These are phyloP conservation scores for Merops nubicus DNA, from an alignment of 2,113 vertebrate species.

Conservation along the genomic window DNA sequence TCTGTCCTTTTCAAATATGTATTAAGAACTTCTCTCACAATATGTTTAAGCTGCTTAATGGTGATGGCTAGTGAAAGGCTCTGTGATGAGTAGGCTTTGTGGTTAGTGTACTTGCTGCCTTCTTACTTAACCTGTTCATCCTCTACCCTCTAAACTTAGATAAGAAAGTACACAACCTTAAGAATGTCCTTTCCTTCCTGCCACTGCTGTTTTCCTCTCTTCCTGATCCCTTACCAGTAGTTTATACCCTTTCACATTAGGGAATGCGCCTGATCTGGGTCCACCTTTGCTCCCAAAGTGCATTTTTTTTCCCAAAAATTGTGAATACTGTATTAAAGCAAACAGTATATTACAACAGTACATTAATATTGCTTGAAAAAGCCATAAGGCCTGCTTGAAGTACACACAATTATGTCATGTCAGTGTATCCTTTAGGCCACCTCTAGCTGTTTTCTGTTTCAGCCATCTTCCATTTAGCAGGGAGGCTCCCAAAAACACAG, in stretches of 20 bases:
- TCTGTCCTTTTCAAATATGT: neutral
- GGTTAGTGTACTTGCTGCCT: neutral
- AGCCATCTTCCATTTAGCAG: neutral
- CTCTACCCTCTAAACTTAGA: neutral
- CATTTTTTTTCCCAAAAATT: neutral
- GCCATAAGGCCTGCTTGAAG: neutral
- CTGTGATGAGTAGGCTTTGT: neutral
- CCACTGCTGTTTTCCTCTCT: neutral
- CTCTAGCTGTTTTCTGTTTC: neutral
- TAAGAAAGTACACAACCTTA: neutral
- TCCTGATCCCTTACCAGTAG: neutral
- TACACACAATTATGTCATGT: neutral
- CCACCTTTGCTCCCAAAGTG: neutral
- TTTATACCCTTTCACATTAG: neutral
- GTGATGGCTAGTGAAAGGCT: neutral
- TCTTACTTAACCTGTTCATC: neutral
- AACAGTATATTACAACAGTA: neutral
- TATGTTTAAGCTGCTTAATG: neutral
- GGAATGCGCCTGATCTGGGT: neutral
- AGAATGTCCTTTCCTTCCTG: neutral
- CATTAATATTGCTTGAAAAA: neutral
- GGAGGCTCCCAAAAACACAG: neutral
- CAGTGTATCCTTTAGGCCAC: neutral
- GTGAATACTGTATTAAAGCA: neutral
- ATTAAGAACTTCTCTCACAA: neutral